phyloP scores from a whole-genome alignment of 2,797 vertebrate species.

The Sebastolobus altivelis region DNA sequence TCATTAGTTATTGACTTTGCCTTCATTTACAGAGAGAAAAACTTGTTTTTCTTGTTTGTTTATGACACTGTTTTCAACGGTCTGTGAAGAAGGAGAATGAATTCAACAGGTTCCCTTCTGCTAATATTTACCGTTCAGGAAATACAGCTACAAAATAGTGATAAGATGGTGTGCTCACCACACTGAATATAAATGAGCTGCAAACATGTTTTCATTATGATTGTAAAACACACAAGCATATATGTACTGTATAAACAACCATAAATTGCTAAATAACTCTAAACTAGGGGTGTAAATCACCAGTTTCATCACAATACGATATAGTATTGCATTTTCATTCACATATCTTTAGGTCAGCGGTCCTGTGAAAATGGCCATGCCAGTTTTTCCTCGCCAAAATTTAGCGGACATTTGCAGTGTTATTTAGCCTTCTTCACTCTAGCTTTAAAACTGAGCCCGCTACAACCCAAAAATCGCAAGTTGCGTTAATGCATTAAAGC shows the following conservation, averaged over 20 bases:
- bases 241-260: too few relatives aligned
- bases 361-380: too few relatives aligned
- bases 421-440: too few relatives aligned
- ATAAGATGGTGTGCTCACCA: background rate
- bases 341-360: too few relatives aligned
- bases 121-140: background rate
- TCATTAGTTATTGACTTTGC: background rate
- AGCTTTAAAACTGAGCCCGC: too few relatives aligned
- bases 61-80: background rate
- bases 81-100: background rate
- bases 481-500: too few relatives aligned
- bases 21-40: background rate
- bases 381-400: too few relatives aligned
- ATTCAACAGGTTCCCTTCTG: background rate
- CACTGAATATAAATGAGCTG: background rate
- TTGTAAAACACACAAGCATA: background rate
- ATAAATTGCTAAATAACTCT: background rate
- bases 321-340: too few relatives aligned
- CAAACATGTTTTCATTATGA: background rate
- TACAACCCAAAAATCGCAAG: too few relatives aligned
- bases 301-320: too few relatives aligned
- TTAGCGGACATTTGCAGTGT: too few relatives aligned
- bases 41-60: background rate
- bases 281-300: background rate
- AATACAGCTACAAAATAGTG: background rate